Evolutionary conservation across 2,888 invertebrate genomes (phyloP).

Genomic region (Oligia fasciuncula): DNA sequence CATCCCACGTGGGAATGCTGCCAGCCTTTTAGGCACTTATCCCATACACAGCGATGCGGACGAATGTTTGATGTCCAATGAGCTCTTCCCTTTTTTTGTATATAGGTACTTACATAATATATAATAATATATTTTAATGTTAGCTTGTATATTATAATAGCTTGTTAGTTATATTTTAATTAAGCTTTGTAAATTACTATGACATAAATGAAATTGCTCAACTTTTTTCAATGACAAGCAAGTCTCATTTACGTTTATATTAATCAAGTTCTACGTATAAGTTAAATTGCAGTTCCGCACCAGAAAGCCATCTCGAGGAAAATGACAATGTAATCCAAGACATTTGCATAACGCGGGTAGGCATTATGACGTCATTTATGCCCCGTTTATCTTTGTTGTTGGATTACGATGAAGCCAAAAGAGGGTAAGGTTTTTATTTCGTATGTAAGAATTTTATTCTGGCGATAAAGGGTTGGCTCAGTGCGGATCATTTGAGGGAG

Average conservation of each 20-base stretch:
- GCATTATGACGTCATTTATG: conserved; percentile 54
- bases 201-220: neutral
- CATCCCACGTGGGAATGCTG: neutral
- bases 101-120: neutral
- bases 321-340: conserved; percentile 57
- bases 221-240: neutral
- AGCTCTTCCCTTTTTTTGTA: neutral
- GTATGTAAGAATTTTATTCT: conserved; percentile 48
- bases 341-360: conserved; percentile 57
- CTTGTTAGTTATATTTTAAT: neutral
- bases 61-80: neutral
- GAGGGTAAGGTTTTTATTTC: conserved; percentile 53
- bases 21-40: neutral
- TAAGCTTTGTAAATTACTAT: neutral
- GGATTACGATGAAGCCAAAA: conserved; percentile 51
- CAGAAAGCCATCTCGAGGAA: conserved; percentile 58
- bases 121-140: neutral
- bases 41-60: neutral
- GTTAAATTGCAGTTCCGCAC: conserved; percentile 52
- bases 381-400: conserved; percentile 63
- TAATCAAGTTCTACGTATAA: conserved; percentile 37
- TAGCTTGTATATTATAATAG: too few species aligned
- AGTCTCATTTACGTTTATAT: neutral
- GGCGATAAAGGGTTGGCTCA: conserved; percentile 42
- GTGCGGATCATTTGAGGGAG: conserved; percentile 28